Evolutionary conservation across 2,888 invertebrate genomes (phyloP).

Genomic region (Lycocerus yunnanus): DNA sequence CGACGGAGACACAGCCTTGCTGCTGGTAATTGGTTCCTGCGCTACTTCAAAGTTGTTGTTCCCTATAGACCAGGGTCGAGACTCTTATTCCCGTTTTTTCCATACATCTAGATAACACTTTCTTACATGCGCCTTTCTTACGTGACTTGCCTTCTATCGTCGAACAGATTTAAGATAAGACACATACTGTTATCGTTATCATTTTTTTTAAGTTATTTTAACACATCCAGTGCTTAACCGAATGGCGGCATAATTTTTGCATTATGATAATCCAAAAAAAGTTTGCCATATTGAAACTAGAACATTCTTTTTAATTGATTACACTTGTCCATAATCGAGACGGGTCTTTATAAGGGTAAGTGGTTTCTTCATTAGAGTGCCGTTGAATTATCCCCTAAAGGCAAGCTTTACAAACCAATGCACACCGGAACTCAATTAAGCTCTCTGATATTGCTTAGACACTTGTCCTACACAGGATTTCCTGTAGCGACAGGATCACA

Average conservation of each 20-base stretch:
- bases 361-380: slow-evolving; percentile 2
- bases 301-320: slow-evolving; percentile 5
- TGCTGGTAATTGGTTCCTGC: slow-evolving; percentile 48
- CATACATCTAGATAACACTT: slow-evolving; percentile 40
- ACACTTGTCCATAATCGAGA: background rate
- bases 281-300: background rate
- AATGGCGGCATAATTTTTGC: background rate
- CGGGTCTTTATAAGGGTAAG: slow-evolving; percentile 4
- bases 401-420: slow-evolving; percentile 18
- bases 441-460: slow-evolving; percentile 20
- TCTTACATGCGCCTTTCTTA: slow-evolving; percentile 33
- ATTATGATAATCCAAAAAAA: background rate
- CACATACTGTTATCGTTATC: slow-evolving; percentile 21
- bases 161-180: slow-evolving; percentile 14
- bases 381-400: slow-evolving; percentile 15
- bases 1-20: slow-evolving; percentile 41
- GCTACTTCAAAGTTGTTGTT: slow-evolving; percentile 45
- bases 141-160: slow-evolving; percentile 25
- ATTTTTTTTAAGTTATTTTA: slow-evolving; percentile 15
- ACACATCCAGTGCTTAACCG: slow-evolving; percentile 10
- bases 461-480: slow-evolving; percentile 28
- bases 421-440: slow-evolving; percentile 28
- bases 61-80: slow-evolving; percentile 41
- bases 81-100: slow-evolving; percentile 41
- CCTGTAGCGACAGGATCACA: slow-evolving; percentile 20